Conservation (phyloP, 2,888 invertebrate species). For the Oligia strigilis region DNA sequence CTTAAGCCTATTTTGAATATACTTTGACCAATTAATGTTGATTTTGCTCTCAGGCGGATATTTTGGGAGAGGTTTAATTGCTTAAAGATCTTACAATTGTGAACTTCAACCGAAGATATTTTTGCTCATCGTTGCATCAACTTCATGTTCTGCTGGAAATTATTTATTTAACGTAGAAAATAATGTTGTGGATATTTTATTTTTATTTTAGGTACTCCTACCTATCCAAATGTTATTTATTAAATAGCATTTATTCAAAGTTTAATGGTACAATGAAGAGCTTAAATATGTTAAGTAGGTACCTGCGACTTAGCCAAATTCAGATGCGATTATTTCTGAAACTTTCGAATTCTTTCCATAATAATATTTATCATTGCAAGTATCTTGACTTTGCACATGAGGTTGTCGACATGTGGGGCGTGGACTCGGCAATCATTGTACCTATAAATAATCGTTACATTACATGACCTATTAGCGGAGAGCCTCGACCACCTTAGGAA, state of each 20-base stretch:
- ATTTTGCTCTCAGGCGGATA: neutral
- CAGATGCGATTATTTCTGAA: neutral
- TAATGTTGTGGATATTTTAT: neutral
- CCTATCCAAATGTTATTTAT: no score
- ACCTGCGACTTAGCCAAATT: neutral
- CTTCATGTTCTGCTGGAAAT: neutral
- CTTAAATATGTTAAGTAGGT: neutral
- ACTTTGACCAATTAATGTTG: conserved; percentile 45
- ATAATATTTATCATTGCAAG: no score
- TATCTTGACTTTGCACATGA: no score
- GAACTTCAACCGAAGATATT: neutral
- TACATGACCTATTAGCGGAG: no score
- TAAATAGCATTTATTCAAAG: no score
- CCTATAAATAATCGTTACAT: no score
- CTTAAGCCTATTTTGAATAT: conserved; percentile 33
- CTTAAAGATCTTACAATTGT: neutral
- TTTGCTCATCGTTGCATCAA: neutral
- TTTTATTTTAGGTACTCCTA: neutral
- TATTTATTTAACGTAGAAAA: no score
- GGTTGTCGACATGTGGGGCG: no score
- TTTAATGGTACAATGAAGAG: neutral
- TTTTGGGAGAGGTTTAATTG: conserved; percentile 26
- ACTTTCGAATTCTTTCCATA: neutral
- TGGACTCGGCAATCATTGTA: no score
- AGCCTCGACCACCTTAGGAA: no score